These are phyloP conservation scores for Chloroclystis v-ata DNA, from an alignment of 2,888 invertebrate genomes.

Conservation along the genomic window DNA sequence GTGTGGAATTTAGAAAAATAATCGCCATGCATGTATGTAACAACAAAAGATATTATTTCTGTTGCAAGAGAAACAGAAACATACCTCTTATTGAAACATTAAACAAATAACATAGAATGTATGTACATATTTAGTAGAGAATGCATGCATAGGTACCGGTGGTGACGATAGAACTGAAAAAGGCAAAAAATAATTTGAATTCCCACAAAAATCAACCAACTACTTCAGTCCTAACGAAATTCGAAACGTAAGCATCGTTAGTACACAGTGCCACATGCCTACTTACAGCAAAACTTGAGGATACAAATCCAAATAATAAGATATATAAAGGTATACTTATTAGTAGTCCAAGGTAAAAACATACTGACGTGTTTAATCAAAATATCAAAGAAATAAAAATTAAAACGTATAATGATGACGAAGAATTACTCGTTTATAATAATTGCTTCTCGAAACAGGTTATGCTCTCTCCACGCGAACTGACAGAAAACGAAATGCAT, in stretches of 20 bases:
- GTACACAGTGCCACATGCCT: conserved; percentile 60
- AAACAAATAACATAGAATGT: conserved; percentile 17
- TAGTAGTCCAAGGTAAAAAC: conserved; percentile 33
- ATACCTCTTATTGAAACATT: conserved; percentile 1
- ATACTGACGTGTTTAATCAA: conserved; percentile 53
- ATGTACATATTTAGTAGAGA: conserved; percentile 8
- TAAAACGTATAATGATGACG: conserved; percentile 68
- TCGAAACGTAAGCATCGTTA: conserved; percentile 42
- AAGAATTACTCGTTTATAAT: conserved; percentile 88
- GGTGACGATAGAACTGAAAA: conserved; percentile 39
- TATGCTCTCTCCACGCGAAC: conserved; percentile 97
- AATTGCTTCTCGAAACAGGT: conserved; percentile 97
- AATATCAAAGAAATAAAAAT: conserved; percentile 55
- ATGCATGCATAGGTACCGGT: conserved; percentile 63
- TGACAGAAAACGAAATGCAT: conserved; percentile 71
- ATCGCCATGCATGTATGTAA: no score
- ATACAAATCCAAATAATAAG: conserved; percentile 28
- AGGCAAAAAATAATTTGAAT: conserved; percentile 38
- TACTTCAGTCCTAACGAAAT: conserved; percentile 11
- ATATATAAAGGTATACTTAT: conserved; percentile 33
- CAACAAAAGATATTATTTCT: no score
- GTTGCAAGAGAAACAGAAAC: no score
- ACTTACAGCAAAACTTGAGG: conserved; percentile 47
- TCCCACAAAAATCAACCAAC: conserved; percentile 31
- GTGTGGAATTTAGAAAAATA: no score